Conservation (phyloP, 2,797 vertebrate species). For the Leucoraja ocellata region DNA sequence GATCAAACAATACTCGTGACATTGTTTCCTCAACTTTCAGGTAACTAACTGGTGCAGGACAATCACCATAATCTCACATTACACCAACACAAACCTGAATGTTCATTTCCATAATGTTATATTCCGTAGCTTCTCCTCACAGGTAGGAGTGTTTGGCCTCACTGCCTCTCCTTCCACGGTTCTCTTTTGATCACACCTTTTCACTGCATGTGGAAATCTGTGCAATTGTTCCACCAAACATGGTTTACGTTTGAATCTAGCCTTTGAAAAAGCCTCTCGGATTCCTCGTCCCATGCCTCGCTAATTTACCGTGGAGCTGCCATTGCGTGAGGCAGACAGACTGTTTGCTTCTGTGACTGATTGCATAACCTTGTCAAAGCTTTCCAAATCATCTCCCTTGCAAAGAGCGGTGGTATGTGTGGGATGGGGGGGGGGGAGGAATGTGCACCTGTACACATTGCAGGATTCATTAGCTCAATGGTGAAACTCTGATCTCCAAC, state of each 20-base stretch:
- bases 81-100: background rate
- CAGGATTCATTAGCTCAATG: background rate
- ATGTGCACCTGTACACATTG: background rate
- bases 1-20: conserved; percentile 97
- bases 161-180: background rate
- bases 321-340: background rate
- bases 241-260: background rate
- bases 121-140: background rate
- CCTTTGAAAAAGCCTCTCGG: background rate
- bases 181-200: background rate
- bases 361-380: background rate
- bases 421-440: too few relatives aligned
- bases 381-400: background rate
- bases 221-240: background rate
- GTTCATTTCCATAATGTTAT: background rate
- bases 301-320: background rate
- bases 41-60: background rate
- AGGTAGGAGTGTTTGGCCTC: background rate
- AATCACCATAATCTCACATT: background rate
- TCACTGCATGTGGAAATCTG: background rate
- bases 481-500: background rate
- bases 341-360: background rate
- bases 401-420: background rate
- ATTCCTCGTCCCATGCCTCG: too few relatives aligned
- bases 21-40: background rate